Evolutionary conservation across 2,797 vertebrate genomes (phyloP), one percentile per base, ranked within the genome.

Genomic region (Syngnathus rostellatus): DNA sequence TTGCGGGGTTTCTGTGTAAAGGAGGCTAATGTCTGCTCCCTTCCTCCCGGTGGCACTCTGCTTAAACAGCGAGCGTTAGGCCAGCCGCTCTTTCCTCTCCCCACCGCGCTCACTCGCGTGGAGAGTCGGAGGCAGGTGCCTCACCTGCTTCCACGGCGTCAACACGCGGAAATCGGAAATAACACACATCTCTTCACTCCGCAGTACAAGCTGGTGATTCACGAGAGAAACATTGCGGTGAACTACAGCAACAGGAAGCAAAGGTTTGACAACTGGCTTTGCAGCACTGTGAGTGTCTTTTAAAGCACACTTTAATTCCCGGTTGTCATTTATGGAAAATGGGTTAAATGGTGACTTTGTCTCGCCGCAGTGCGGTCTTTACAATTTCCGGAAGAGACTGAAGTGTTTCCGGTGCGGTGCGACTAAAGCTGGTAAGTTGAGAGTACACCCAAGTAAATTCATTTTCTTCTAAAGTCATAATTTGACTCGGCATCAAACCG

Each of bases 331-430:
- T 57, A 1, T 7, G 14, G 16, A 38, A 31, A 58, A 58, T 58
- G 11, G 11, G 43, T 58, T 38, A 17, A 58, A 58, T 31, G 5
- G 6, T 58, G 16, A 37, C 25, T 58, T 58, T 58, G 14, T 38
- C 55, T 58, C 17, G 7, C 6, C 14, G 17, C 88, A 99, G 97
- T 99, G 97, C 91, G 95, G 95, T 90, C 95, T 99, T 87, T 98
- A 99, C 92, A 99, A 99, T 94, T 99, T 99, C 94, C 94, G 96
- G 83, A 95, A 97, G 89, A 93, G 97, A 89, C 93, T 98, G 88
- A 99, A 98, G 94, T 99, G 97, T 89, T 99, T 99, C 91, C 95
- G 96, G 86, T 99, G 97, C 87, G 95, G 96, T 87, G 95, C 97
- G 0, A 92, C 95, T 89, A 99, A 99, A 90, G 91, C 93, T 8